Evolutionary conservation across 2,113 vertebrate genomes (phyloP).

Genomic region (Ovibos moschatus): DNA sequence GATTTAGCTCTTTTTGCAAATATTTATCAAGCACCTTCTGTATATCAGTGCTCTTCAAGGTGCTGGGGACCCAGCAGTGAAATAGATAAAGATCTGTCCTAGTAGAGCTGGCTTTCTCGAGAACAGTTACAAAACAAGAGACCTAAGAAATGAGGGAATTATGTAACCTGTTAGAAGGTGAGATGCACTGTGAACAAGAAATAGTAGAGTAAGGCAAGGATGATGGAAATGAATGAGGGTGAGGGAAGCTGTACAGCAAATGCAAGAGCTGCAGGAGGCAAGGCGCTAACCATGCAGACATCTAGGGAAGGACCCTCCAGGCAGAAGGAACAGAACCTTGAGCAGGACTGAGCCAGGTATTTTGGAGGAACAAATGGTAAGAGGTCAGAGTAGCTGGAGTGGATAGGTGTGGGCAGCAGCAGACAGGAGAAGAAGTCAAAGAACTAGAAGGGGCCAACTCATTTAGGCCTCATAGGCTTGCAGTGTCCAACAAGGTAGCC

Average conservation of each 20-base stretch:
- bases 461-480: neutral
- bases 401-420: too few species aligned
- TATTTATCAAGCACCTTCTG: neutral
- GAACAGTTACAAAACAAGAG: neutral
- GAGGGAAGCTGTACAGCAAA: neutral
- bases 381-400: neutral
- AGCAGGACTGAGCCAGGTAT: neutral
- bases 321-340: neutral
- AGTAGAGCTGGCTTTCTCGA: neutral
- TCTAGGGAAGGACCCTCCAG: neutral
- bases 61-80: neutral
- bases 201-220: neutral
- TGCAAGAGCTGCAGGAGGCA: neutral
- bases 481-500: neutral
- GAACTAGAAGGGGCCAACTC: too few species aligned
- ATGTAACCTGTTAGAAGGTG: neutral
- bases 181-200: neutral
- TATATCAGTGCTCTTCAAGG: neutral
- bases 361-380: neutral
- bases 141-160: neutral
- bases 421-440: neutral
- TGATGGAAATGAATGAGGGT: neutral
- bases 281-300: accelerated
- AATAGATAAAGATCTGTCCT: neutral
- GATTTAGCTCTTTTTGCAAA: neutral